phyloP scores from a whole-genome alignment of 2,888 invertebrate species.

The Cantharis rustica region DNA sequence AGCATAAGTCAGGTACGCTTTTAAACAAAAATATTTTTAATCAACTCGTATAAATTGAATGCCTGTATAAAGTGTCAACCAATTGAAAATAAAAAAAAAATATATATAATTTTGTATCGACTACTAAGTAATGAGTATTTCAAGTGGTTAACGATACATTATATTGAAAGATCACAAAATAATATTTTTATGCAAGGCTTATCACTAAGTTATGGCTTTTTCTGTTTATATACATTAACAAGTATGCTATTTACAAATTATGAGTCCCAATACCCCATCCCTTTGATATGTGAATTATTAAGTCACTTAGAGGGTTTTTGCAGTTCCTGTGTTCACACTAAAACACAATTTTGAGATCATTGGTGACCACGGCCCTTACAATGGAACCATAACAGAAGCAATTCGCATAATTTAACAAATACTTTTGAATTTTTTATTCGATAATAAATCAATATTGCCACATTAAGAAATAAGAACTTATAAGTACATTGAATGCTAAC shows the following conservation, averaged over 20 bases:
- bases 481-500: slow-evolving; percentile 41
- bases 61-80: slow-evolving; percentile 12
- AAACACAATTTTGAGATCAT: slow-evolving; percentile 52
- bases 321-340: slow-evolving; percentile 29
- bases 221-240: slow-evolving; percentile 44
- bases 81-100: slow-evolving; percentile 8
- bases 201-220: slow-evolving; percentile 50
- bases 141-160: slow-evolving; percentile 25
- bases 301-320: slow-evolving; percentile 12
- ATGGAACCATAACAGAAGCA: slow-evolving; percentile 36
- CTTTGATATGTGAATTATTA: slow-evolving; percentile 23
- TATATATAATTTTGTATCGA: background rate
- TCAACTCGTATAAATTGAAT: slow-evolving; percentile 3
- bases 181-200: slow-evolving; percentile 27
- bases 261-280: slow-evolving; percentile 39
- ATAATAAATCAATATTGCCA: slow-evolving; percentile 46
- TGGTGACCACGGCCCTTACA: slow-evolving; percentile 42
- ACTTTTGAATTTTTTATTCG: slow-evolving; percentile 29
- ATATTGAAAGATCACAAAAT: slow-evolving; percentile 25
- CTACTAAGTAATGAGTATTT: slow-evolving; percentile 10
- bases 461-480: slow-evolving; percentile 39
- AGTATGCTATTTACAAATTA: slow-evolving; percentile 46
- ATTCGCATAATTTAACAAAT: slow-evolving; percentile 37
- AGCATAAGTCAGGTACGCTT: slow-evolving; percentile 57
- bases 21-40: slow-evolving; percentile 25